Evolutionary conservation across 2,888 invertebrate genomes (phyloP).

Genomic region (Latrodectus elegans): DNA sequence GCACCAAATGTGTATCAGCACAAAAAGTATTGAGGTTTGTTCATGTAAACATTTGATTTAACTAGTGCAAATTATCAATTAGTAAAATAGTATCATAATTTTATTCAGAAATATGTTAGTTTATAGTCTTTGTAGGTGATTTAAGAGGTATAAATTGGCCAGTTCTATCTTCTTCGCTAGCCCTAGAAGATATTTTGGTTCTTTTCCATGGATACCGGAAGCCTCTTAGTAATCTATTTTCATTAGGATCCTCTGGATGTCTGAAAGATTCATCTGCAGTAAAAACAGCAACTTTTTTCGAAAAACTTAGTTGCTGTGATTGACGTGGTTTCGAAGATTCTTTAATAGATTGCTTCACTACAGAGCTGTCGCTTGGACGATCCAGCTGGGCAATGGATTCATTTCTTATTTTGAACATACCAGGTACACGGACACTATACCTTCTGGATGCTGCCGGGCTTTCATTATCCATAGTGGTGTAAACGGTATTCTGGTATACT

Average conservation of each 20-base stretch:
- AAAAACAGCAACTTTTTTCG: constrained; percentile 50
- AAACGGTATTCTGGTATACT: constrained; percentile 63
- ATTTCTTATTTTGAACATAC: constrained; percentile 10
- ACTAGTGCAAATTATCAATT: too few relatives aligned
- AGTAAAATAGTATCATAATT: too few relatives aligned
- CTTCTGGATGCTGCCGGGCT: constrained; percentile 48
- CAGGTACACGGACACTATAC: constrained; percentile 18
- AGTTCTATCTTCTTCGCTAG: constrained; percentile 30
- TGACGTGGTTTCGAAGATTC: not conserved
- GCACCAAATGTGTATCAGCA: too few relatives aligned
- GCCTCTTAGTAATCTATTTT: constrained; percentile 42
- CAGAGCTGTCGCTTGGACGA: constrained; percentile 7
- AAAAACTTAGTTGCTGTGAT: constrained; percentile 50
- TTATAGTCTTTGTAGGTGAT: constrained; percentile 32
- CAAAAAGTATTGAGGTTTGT: too few relatives aligned
- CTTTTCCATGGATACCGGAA: constrained; percentile 64
- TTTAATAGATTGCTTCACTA: not conserved
- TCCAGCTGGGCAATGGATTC: not conserved
- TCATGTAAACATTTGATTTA: too few relatives aligned
- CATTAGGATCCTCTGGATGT: constrained; percentile 5
- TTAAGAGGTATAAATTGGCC: constrained; percentile 59
- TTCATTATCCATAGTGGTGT: constrained; percentile 53
- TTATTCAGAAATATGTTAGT: not conserved
- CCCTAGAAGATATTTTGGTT: constrained; percentile 41
- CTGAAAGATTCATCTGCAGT: constrained; percentile 5